Conservation (phyloP, 2,797 vertebrate genomes). For the Buceros bicornis region DNA sequence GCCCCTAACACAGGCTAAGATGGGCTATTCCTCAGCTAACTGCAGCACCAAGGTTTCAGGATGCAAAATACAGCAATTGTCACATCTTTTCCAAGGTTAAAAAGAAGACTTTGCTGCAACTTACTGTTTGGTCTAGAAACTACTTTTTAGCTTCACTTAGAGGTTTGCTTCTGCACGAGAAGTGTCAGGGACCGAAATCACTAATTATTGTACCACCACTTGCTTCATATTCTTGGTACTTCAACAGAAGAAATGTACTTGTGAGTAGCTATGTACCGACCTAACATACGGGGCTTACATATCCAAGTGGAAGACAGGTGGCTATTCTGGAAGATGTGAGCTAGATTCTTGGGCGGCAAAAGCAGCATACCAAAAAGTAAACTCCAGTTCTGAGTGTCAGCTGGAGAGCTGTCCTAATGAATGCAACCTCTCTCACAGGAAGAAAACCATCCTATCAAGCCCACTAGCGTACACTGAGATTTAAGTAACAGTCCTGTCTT, state of each 20-base stretch:
- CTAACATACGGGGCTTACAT: not conserved
- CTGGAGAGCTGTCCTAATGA: not conserved
- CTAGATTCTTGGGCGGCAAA: not conserved
- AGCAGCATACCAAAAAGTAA: not conserved
- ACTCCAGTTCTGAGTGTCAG: not conserved
- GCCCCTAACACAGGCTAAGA: not conserved
- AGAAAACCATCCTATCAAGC: not conserved
- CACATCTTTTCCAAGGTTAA: not conserved
- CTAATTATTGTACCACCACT: not conserved
- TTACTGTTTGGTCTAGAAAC: not conserved
- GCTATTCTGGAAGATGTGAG: not conserved
- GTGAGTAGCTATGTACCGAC: not conserved
- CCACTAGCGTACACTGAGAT: not conserved
- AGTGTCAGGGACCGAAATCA: not conserved
- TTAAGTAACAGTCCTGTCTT: slow-evolving; percentile 23
- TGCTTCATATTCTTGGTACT: not conserved
- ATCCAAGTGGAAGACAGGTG: not conserved
- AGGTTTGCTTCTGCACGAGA: not conserved
- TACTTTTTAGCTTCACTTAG: not conserved
- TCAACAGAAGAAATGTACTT: not conserved
- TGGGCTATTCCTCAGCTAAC: not conserved
- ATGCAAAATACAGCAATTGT: not conserved
- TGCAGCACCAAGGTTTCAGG: not conserved
- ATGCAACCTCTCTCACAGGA: slow-evolving; percentile 18
- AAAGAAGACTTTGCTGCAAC: not conserved